These are phyloP conservation scores for Petaurus breviceps DNA, from an alignment of 2,113 vertebrate species.

Conservation along the genomic window DNA sequence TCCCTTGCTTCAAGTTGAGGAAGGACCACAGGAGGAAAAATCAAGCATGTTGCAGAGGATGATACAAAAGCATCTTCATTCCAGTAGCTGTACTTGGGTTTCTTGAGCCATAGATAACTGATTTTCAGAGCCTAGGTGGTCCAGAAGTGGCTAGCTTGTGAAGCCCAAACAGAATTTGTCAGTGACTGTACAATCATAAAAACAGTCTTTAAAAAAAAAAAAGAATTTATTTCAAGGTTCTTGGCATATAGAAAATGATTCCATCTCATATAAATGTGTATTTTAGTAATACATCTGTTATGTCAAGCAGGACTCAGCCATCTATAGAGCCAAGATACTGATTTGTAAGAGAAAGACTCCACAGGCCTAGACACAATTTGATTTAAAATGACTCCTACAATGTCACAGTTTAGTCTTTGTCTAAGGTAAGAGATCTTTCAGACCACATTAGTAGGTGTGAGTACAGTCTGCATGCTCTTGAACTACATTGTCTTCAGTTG, in stretches of 20 bases:
- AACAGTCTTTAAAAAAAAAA: not conserved
- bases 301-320: not conserved
- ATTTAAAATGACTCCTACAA: conserved; percentile 21
- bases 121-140: conserved; percentile 11
- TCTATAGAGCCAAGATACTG: not conserved
- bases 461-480: not conserved
- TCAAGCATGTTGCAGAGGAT: fast-evolving
- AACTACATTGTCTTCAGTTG: not conserved
- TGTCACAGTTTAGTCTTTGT: conserved; percentile 14
- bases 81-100: fast-evolving
- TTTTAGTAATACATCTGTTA: not conserved
- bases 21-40: not conserved
- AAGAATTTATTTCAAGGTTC: not conserved
- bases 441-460: not conserved
- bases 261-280: not conserved
- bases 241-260: not conserved
- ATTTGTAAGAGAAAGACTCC: not conserved
- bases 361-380: not conserved
- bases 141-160: not conserved
- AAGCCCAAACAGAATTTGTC: not conserved
- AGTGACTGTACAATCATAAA: not conserved
- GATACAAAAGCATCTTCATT: not conserved
- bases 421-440: not conserved
- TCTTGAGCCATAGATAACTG: not conserved
- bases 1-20: not conserved